A percentile compares a stretch with the other conserved stretches of the same genome.
phyloP scores from a whole-genome alignment of 2,888 invertebrate species.

The Labia minor region DNA sequence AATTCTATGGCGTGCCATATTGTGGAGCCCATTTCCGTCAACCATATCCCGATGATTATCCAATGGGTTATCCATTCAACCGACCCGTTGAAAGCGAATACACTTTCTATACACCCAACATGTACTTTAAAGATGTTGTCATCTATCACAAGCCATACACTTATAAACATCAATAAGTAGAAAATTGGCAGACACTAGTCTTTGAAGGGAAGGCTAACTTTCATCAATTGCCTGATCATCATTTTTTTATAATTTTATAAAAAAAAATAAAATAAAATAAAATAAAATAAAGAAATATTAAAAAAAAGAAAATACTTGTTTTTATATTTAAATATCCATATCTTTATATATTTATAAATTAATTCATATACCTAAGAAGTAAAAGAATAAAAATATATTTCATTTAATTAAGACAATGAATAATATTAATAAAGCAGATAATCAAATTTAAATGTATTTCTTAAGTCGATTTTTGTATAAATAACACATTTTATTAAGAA shows the following conservation, averaged over 20 bases:
- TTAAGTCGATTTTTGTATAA: too few relatives aligned
- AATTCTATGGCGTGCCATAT: constrained; percentile 38
- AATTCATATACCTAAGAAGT: too few relatives aligned
- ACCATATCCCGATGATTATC: constrained; percentile 41
- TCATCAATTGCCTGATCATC: not conserved
- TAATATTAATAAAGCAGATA: too few relatives aligned
- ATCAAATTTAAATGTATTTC: too few relatives aligned
- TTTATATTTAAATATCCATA: too few relatives aligned
- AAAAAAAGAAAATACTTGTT: too few relatives aligned
- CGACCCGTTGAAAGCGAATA: constrained; percentile 37
- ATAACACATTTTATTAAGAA: too few relatives aligned
- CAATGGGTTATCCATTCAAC: constrained; percentile 49
- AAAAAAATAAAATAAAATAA: not conserved
- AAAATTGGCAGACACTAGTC: not conserved
- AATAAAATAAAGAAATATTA: too few relatives aligned
- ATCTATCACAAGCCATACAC: constrained; percentile 45
- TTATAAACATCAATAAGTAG: not conserved
- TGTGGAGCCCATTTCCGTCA: constrained; percentile 30
- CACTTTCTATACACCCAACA: constrained; percentile 43
- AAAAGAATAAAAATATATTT: too few relatives aligned
- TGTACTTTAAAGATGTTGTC: constrained; percentile 47
- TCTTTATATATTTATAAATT: too few relatives aligned
- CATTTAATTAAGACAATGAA: too few relatives aligned
- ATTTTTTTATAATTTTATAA: not conserved
- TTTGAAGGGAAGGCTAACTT: not conserved